Percentiles rank a stretch among this genome's conserved stretches.
phyloP scores from a whole-genome alignment of 1,140 invertebrate genomes.

The Ooceraea biroi region DNA sequence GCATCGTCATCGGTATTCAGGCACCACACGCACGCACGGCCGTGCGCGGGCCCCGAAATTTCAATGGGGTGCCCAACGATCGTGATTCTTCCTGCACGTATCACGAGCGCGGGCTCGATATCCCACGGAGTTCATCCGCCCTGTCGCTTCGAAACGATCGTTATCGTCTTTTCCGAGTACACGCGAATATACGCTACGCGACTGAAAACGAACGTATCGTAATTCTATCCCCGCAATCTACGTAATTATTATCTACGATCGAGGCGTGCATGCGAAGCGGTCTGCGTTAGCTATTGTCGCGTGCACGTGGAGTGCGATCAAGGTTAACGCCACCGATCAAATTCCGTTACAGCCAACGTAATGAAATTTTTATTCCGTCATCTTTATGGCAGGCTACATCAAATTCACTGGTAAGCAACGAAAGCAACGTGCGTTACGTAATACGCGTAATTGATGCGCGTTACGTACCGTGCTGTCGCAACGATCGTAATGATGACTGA shows the following conservation, averaged over 20 bases:
- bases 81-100: slow-evolving; percentile 79
- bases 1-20: slow-evolving; percentile 80
- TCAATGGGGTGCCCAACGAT: slow-evolving; percentile 69
- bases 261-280: slow-evolving; percentile 35
- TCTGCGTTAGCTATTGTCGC: slow-evolving; percentile 43
- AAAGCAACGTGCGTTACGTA: background rate
- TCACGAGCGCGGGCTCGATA: slow-evolving; percentile 66
- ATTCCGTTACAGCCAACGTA: slow-evolving; percentile 41
- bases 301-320: slow-evolving; percentile 46
- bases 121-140: slow-evolving; percentile 59
- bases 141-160: slow-evolving; percentile 47
- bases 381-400: background rate
- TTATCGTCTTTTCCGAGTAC: slow-evolving; percentile 57
- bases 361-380: slow-evolving; percentile 49
- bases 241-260: slow-evolving; percentile 60
- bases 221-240: slow-evolving; percentile 59
- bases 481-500: slow-evolving; percentile 13
- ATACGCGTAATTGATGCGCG: slow-evolving; percentile 13
- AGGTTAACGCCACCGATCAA: slow-evolving; percentile 56
- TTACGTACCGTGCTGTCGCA: slow-evolving; percentile 19
- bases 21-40: slow-evolving; percentile 61
- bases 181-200: slow-evolving; percentile 47
- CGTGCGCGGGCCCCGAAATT: slow-evolving; percentile 78
- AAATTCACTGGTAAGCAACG: background rate
- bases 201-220: slow-evolving; percentile 61